phyloP scores from a whole-genome alignment of 2,113 vertebrate genomes.

The Gallinago paraguaiae region DNA sequence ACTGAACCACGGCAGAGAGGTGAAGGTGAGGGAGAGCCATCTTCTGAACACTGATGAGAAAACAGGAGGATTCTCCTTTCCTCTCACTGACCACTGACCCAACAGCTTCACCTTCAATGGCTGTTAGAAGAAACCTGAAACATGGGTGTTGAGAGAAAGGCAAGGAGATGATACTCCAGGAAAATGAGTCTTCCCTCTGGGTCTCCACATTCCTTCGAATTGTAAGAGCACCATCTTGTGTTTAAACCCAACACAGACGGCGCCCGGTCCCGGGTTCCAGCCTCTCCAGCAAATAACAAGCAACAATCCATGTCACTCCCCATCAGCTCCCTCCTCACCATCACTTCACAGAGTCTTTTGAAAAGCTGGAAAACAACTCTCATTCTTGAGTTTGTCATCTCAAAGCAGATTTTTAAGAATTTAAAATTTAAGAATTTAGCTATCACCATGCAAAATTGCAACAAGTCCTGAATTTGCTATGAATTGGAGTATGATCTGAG shows the following conservation, averaged over 20 bases:
- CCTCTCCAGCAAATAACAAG: not conserved
- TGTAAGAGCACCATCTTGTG: slow-evolving; percentile 57
- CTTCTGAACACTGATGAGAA: not conserved
- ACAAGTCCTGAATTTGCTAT: accelerated
- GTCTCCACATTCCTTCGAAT: not conserved
- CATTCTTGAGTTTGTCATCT: not conserved
- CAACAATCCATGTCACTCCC: accelerated
- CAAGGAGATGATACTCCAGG: not conserved
- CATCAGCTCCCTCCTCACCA: not conserved
- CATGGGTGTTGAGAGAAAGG: not conserved
- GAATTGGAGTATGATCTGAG: not conserved
- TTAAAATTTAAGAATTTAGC: not conserved
- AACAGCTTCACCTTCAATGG: not conserved
- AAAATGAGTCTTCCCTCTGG: accelerated
- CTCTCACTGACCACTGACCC: not conserved
- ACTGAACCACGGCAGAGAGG: no score
- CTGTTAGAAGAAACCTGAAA: not conserved
- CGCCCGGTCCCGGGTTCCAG: not conserved
- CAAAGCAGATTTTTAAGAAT: not conserved
- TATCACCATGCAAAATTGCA: not conserved
- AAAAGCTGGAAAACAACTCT: not conserved
- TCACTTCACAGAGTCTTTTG: not conserved
- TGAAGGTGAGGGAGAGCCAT: not conserved
- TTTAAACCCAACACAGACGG: not conserved
- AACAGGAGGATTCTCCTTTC: not conserved